Base-by-base conservation (phyloP, 2,113 vertebrate species). In the Azemiops feae region DNA sequence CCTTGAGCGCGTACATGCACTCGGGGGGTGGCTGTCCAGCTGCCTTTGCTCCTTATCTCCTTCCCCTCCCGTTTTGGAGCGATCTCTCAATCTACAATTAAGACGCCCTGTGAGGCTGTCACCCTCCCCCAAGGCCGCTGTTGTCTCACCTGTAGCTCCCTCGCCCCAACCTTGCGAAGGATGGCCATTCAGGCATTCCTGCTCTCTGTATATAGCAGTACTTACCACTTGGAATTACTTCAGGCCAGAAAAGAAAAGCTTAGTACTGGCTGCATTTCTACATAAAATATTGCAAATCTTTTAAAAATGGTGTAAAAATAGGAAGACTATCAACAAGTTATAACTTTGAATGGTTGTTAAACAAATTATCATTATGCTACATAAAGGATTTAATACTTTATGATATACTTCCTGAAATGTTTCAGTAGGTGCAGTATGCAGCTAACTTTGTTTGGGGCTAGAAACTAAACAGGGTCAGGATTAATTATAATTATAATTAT, bases 261-360 rank as follows among this genome's bases (percentile, higher is more conserved):
- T 96, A 93, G 95, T 91, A 93, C 93, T 93, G 95, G 93, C 92
- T 0, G 54, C 95, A 86, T 87, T 91, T 95, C 96, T 94, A 95
- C 96, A 96, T 94, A 94, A 94, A 95, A 96, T 97, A 97, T 95
- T 97, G 97, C 97, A 96, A 92, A 94, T 95, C 93, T 97, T 97
- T 95, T 89, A 96, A 97, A 96, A 97, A 97, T 97, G 96, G 96
- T 97, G 97, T 96, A 94, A 96, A 93, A 96, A 95, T 87, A 90
- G 97, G 97, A 96, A 97, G 97, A 97, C 97, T 95, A 95, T 95
- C 95, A 95, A 96, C 95, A 94, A n/a, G n/a, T n/a, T n/a, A n/a
- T 34, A 39, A 74, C 69, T 74, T 74, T 20, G 69, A 74, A 39
- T 14, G 2, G 69, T 74, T 34, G 64, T n/a, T 74, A n/a, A 74